Base-by-base conservation (phyloP, 1,140 invertebrate species). In the Cepaea nemoralis region DNA sequence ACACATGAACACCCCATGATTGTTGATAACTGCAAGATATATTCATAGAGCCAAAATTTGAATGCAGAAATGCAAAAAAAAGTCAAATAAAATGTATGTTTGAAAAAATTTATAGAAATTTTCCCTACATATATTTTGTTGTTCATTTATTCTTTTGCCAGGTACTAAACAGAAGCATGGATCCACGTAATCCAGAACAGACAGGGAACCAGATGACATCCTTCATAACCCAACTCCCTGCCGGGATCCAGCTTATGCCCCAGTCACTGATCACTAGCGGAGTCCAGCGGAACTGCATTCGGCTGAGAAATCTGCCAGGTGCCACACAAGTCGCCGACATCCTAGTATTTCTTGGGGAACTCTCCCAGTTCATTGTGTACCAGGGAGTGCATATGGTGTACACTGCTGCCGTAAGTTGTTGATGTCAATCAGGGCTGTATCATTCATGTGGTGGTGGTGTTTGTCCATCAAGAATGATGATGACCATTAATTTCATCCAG, bases 361-460 rank as follows among this genome's bases (percentile, higher is more conserved):
- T 97, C 92, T 96, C 98, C 31, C 98, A 98, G 89, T 97, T 97
- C 91, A 99, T 99, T 74, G 95, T 99, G n/a, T 97, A 96, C 88
- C 97, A 99, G 93, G 98, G 98, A 69, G 97, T 99, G n/a, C 98
- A 99, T 88, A 98, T 99, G 97, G 97, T 99, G 35, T 99, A 97
- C 90, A 99, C 98, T 92, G 94, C 97, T 71, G 97, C 98, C 94
- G 89, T 90, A 42, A 81, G 83, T 73, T 5, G 0, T 45, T n/a
- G n/a, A n/a, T n/a, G n/a, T n/a, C n/a, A n/a, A n/a, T n/a, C n/a
- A n/a, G n/a, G n/a, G n/a, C 37, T 69, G 16, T 35, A n/a, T n/a
- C n/a, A n/a, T n/a, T n/a, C n/a, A n/a, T n/a, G n/a, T n/a, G n/a
- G n/a, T n/a, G n/a, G n/a, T n/a, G n/a, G n/a, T n/a, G n/a, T n/a